Percentiles rank a stretch among this genome's conserved stretches.
Conservation (phyloP, 1,140 invertebrate genomes). For the Thaumetopoea pityocampa region DNA sequence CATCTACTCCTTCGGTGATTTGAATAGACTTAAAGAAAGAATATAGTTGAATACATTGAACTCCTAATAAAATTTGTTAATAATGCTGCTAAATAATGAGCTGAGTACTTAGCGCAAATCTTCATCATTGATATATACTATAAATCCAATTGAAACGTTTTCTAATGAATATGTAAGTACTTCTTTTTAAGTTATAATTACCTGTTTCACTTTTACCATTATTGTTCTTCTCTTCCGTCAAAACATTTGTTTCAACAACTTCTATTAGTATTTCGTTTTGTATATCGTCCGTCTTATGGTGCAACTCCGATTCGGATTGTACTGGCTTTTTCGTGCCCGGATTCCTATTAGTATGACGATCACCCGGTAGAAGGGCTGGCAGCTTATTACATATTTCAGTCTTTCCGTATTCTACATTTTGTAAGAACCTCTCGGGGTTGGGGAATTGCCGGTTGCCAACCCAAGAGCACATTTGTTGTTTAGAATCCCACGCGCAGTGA, state of each 20-base stretch:
- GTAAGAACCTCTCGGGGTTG: slow-evolving; percentile 82
- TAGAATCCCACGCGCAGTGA: slow-evolving; percentile 96
- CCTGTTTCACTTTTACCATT: slow-evolving; percentile 66
- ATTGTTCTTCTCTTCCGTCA: slow-evolving; percentile 50
- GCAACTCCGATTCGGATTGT: slow-evolving; percentile 47
- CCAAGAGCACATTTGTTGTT: slow-evolving; percentile 84
- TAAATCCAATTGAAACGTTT: no score
- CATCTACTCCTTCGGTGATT: no score
- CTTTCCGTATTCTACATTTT: slow-evolving; percentile 83
- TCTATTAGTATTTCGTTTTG: slow-evolving; percentile 68
- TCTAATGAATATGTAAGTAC: no score
- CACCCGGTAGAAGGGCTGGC: slow-evolving; percentile 60
- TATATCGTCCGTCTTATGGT: slow-evolving; percentile 49
- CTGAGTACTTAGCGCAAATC: no score
- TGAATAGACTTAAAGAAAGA: no score
- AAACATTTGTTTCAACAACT: slow-evolving; percentile 62
- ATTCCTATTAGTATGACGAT: slow-evolving; percentile 57
- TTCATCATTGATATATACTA: no score
- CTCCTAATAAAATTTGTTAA: no score
- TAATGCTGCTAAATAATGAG: no score
- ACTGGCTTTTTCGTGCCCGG: slow-evolving; percentile 59
- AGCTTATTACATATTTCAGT: slow-evolving; percentile 81
- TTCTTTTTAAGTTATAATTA: slow-evolving; percentile 18
- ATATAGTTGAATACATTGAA: no score
- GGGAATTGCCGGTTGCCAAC: slow-evolving; percentile 81